Base-by-base conservation (phyloP, 2,888 invertebrate genomes). In the Merodon equestris region DNA sequence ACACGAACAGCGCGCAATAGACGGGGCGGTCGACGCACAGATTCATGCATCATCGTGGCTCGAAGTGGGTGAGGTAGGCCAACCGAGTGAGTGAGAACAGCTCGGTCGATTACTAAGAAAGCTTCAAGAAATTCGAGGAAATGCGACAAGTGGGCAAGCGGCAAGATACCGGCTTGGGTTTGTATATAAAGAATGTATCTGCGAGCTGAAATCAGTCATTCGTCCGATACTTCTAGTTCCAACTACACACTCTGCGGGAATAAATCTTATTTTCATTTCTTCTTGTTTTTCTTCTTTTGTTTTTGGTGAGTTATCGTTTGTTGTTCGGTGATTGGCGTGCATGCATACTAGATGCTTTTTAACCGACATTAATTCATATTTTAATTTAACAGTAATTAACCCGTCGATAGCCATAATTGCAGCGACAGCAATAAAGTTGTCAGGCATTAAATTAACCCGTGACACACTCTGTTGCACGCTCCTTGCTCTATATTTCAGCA, bases 381-480 rank as follows among this genome's bases (percentile, higher is more conserved):
- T 27, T n/a, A n/a, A 15, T 45, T 3, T 61, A 36, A 63, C 45
- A 57, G 51, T 72, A 42, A 67, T 77, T 73, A 73, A 77, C 73
- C 48, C 58, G 27, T 7, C 7, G 27, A 27, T 40, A 40, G 54
- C 67, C 67, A 73, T 77, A 67, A 67, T 77, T 77, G 58, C 40
- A 51, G 71, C 54, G 14, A 27, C 51, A 17, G 57, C 77, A 66
- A 67, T 61, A 57, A 77, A 72, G 51, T 77, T 73, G 67, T 56
- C 63, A 68, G 70, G 47, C 79, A 74, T 79, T 50, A n/a, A 40
- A 70, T 79, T 74, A 79, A 79, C 79, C 73, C 73, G 48, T 67
- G 63, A 64, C 72, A 64, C 48, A 70, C 74, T 51, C 58, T 54
- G 57, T 19, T 45, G 51, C 42, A 53, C 57, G 64, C 15, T 76